Conservation (phyloP, 2,888 invertebrate genomes). For the Lithophane ornitopus region DNA sequence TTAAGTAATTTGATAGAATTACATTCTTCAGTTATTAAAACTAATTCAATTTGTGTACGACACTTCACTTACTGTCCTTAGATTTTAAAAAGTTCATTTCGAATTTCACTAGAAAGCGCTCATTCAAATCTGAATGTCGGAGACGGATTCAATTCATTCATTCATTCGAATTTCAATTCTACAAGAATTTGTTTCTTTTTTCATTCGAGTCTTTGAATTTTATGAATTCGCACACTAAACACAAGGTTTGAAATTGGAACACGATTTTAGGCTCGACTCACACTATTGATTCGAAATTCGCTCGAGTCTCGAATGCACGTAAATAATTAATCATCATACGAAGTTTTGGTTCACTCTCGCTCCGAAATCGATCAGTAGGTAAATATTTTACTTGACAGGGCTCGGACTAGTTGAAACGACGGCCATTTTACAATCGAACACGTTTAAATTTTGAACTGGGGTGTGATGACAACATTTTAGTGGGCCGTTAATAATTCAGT, state of each 20-base stretch:
- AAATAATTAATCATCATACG: constrained; percentile 54
- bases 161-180: constrained; percentile 50
- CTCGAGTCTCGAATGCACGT: constrained; percentile 19
- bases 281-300: constrained; percentile 43
- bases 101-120: constrained; percentile 58
- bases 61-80: constrained; percentile 57
- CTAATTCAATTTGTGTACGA: constrained; percentile 42
- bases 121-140: constrained; percentile 57
- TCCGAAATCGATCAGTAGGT: constrained; percentile 54
- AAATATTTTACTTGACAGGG: constrained; percentile 57
- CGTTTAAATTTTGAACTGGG: constrained; percentile 37
- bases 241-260: constrained; percentile 34
- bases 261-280: constrained; percentile 19
- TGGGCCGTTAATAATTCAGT: constrained; percentile 44
- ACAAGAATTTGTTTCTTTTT: constrained; percentile 36
- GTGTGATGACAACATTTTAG: constrained; percentile 43
- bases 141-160: constrained; percentile 48
- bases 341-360: constrained; percentile 49
- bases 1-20: constrained; percentile 34
- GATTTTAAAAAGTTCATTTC: constrained; percentile 56
- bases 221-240: constrained; percentile 30
- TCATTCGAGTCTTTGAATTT: constrained; percentile 10
- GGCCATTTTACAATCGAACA: constrained; percentile 39
- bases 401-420: constrained; percentile 38
- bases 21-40: constrained; percentile 46